Percentiles rank a stretch among this genome's conserved stretches.
These are phyloP conservation scores for Chelonoidis abingdonii DNA, from an alignment of 2,113 vertebrate genomes.

Conservation along the genomic window DNA sequence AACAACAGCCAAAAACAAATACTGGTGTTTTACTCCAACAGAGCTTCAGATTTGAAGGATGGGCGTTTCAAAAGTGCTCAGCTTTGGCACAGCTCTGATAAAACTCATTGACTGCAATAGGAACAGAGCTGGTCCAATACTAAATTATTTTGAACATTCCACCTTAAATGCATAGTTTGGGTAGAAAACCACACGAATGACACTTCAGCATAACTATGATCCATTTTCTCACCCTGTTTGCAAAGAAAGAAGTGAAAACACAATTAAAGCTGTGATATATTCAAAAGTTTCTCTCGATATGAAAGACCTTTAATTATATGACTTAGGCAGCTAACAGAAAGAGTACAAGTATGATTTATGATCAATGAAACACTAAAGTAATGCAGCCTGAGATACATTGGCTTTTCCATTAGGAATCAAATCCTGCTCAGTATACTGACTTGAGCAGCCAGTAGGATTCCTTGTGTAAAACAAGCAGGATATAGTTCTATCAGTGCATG, in stretches of 20 bases:
- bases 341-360: not conserved
- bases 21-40: not conserved
- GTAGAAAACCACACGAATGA: not conserved
- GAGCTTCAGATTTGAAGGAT: not conserved
- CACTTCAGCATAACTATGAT: not conserved
- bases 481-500: not conserved
- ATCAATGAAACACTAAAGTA: too few relatives aligned
- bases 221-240: too few relatives aligned
- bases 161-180: accelerated
- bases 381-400: too few relatives aligned
- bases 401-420: too few relatives aligned
- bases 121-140: not conserved
- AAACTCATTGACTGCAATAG: not conserved
- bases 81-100: not conserved
- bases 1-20: conserved; percentile 8
- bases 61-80: too few relatives aligned
- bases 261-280: not conserved
- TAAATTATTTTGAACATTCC: not conserved
- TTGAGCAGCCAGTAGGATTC: too few relatives aligned
- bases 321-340: not conserved
- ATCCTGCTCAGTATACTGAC: too few relatives aligned
- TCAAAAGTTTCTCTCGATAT: not conserved
- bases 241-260: not conserved
- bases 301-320: not conserved
- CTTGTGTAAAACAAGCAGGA: not conserved